A percentile compares a stretch with the other conserved stretches of the same genome.
phyloP scores from a whole-genome alignment of 2,888 invertebrate genomes.

The Tenthredo livida region DNA sequence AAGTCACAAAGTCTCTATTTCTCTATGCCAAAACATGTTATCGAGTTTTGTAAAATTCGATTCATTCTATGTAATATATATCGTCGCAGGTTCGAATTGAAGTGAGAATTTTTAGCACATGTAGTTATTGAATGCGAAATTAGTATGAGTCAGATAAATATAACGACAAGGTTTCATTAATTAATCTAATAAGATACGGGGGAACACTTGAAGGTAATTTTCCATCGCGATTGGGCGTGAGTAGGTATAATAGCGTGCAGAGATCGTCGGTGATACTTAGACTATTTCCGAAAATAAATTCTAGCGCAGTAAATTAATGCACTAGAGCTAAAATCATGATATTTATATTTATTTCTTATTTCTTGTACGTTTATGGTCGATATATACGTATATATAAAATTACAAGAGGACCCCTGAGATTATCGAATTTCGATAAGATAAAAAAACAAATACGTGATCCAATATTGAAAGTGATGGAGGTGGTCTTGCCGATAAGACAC shows the following conservation, averaged over 20 bases:
- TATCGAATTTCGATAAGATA: slow-evolving; percentile 31
- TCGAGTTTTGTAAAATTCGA: too few species aligned
- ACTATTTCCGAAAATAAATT: not conserved
- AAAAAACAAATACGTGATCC: slow-evolving; percentile 39
- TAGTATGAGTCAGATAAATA: not conserved
- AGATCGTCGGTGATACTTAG: not conserved
- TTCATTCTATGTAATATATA: too few species aligned
- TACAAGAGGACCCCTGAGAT: slow-evolving; percentile 32
- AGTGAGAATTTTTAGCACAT: too few species aligned
- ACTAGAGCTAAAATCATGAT: not conserved
- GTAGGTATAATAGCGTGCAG: not conserved
- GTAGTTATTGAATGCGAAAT: not conserved
- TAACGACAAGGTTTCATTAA: not conserved
- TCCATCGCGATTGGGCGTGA: not conserved
- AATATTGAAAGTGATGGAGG: slow-evolving; percentile 38
- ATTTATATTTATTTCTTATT: not conserved
- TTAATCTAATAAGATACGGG: slow-evolving; percentile 1
- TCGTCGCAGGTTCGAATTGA: too few species aligned
- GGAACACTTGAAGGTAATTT: slow-evolving; percentile 14
- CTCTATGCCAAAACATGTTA: too few species aligned
- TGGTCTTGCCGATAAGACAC: slow-evolving; percentile 5
- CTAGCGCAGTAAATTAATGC: not conserved
- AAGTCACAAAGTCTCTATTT: not conserved
- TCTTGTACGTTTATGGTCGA: not conserved
- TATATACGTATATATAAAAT: not conserved